Evolutionary conservation across 2,113 vertebrate genomes (phyloP), one percentile per base, ranked within the genome.

Genomic region (Scatophagus argus): DNA sequence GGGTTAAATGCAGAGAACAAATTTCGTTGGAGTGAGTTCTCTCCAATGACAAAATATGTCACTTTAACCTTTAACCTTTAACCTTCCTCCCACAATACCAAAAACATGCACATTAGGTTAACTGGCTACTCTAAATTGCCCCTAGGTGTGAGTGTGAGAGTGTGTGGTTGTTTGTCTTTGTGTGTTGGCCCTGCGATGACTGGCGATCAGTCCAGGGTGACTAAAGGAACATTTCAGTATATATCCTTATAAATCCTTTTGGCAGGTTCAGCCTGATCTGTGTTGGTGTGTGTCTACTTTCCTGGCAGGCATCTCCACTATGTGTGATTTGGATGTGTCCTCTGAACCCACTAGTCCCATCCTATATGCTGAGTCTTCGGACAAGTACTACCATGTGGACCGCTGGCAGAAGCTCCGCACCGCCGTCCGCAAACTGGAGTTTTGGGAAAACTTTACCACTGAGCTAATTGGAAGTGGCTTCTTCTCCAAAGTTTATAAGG

Each of bases 401-500:
- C 95, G 95, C 59, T 97, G 96, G 96, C 96, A 96, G 92, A 95
- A 93, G 74, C 93, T 97, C 3, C 95, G 96, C 71, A 96, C 94
- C 0, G 94, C 96, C 0, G 96, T 97, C 72, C 92, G 95, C 51
- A 97, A 94, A 85, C 94, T 97, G 77, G 96, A 97, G 52, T 97
- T 96, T 90, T 97, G 96, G 96, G 96, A 97, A 78, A 96, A 94
- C 89, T 96, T 97, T 83, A 94, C 77, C 0, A 75, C 94, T 0
- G 96, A 97, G 79, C 91, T 96, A 12, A 95, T 96, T 1, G 96
- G 96, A 31, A 96, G 94, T 0, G 96, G 96, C 51, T 97, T 97
- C 91, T 96, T 96, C 93, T 97, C 96, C 82, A 96, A 94, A 82
- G 96, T 97, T 51, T 97, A 96, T 84, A 97, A 97, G 95, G 96